These are phyloP conservation scores for Percopsis omiscomaycus DNA, from an alignment of 2,797 vertebrate genomes.

Conservation along the genomic window DNA sequence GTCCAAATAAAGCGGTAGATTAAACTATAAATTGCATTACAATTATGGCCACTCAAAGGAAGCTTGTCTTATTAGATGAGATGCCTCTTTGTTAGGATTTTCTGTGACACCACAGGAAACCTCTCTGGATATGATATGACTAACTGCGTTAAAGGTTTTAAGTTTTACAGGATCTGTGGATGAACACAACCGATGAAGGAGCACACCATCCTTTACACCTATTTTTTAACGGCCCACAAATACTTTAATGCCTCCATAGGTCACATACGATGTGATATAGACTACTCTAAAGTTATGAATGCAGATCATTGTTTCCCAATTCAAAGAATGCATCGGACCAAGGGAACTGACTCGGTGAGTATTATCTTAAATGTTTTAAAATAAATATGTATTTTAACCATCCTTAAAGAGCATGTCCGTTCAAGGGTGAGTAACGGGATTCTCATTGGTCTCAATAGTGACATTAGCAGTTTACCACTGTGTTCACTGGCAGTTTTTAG, in stretches of 20 bases:
- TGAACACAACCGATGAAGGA: background rate
- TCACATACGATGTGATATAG: background rate
- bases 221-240: background rate
- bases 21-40: too few relatives aligned
- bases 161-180: slow-evolving; percentile 44
- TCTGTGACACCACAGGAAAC: background rate
- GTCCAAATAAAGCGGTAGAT: too few relatives aligned
- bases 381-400: background rate
- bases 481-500: too few relatives aligned
- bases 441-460: too few relatives aligned
- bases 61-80: too few relatives aligned
- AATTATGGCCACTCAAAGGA: too few relatives aligned
- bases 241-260: background rate
- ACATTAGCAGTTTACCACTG: too few relatives aligned
- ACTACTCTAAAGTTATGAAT: background rate
- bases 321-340: slow-evolving; percentile 7
- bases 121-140: background rate
- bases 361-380: slow-evolving; percentile 10
- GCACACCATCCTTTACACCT: background rate
- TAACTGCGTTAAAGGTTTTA: background rate
- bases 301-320: background rate
- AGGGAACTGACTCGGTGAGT: slow-evolving; percentile 54
- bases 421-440: too few relatives aligned
- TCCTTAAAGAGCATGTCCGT: background rate
- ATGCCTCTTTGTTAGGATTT: background rate